A percentile compares a stretch with the other conserved stretches of the same genome.
phyloP scores from a whole-genome alignment of 1,140 invertebrate species.

The Drosophila erecta region DNA sequence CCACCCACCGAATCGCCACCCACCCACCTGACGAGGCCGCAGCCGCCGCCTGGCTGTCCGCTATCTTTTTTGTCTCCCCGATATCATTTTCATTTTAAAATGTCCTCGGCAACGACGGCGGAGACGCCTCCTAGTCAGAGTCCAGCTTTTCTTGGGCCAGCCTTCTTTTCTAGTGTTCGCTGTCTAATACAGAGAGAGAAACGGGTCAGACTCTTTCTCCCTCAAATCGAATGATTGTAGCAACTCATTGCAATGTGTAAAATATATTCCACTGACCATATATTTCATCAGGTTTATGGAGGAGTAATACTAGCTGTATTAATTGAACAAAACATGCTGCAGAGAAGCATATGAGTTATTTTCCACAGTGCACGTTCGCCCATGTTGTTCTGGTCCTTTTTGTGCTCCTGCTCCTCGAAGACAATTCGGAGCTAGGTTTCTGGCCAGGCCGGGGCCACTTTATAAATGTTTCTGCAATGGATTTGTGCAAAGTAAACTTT shows the following conservation, averaged over 20 bases:
- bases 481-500: conserved; percentile 83
- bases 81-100: conserved; percentile 83
- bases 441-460: conserved; percentile 64
- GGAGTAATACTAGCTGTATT: too few species aligned
- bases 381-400: conserved; percentile 61
- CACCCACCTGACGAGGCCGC: conserved; percentile 38
- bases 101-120: conserved; percentile 62
- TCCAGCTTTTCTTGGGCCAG: conserved; percentile 46
- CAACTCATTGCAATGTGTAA: background rate
- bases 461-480: conserved; percentile 82
- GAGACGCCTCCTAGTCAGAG: conserved; percentile 60
- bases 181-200: background rate
- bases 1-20: conserved; percentile 8
- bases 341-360: background rate
- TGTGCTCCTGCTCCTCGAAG: conserved; percentile 38
- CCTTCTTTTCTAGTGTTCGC: conserved; percentile 19
- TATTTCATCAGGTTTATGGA: too few species aligned
- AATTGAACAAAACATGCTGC: too few species aligned
- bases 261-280: too few species aligned
- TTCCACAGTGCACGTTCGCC: conserved; percentile 11
- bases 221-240: too few species aligned
- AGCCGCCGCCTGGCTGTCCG: conserved; percentile 38
- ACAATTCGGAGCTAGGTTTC: conserved; percentile 33
- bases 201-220: background rate
- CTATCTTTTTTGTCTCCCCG: conserved; percentile 39